Evolutionary conservation across 1,140 invertebrate species (phyloP), one percentile per base, ranked within the genome.

Genomic region (Scaptomyza montana): DNA sequence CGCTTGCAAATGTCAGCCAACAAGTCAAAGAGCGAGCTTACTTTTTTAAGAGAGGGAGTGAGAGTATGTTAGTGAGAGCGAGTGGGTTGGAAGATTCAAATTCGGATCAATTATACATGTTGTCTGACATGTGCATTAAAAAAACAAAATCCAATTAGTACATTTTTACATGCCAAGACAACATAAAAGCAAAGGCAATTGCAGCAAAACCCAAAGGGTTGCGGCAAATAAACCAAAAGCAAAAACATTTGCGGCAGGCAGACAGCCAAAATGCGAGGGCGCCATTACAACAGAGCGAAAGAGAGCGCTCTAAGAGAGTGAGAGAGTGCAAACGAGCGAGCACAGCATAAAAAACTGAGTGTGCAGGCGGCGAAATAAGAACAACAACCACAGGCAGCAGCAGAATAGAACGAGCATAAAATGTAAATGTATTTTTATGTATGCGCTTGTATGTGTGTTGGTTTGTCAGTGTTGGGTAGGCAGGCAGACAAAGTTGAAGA

Each of bases 401-500:
- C 65, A 60, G 33, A 36, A 57, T 49, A 30, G 47, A 66, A 25
- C 71, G 65, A 62, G 65, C 71, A 70, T 74, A 74, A 70, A 70
- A 74, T 74, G 72, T 59, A 10, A 49, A 59, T 41, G 64, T 45
- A 36, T 74, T 41, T 46, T 39, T 51, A 30, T 45, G 46, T 62
- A 25, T 25, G 21, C 21, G 21, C 21, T 25, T 25, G 51, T 59
- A 39, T 59, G 68, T 55, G 16, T 43, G 50, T 74, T 50, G 69
- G 71, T 43, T 36, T 56, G 50, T 66, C 36, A 54, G 74, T 67
- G 59, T 30, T 62, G 39, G 51, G 59, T 78, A 67, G 75, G 78
- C 78, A 82, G 21, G 74, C 80, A 86, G 74, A 80, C 82, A 81
- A 78, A 86, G 76, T 87, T 70, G 68, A 68, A 74, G 74, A 78